Evolutionary conservation across 2,888 invertebrate genomes (phyloP), one percentile per base, ranked within the genome.

Genomic region (Drosophila hamatofila): DNA sequence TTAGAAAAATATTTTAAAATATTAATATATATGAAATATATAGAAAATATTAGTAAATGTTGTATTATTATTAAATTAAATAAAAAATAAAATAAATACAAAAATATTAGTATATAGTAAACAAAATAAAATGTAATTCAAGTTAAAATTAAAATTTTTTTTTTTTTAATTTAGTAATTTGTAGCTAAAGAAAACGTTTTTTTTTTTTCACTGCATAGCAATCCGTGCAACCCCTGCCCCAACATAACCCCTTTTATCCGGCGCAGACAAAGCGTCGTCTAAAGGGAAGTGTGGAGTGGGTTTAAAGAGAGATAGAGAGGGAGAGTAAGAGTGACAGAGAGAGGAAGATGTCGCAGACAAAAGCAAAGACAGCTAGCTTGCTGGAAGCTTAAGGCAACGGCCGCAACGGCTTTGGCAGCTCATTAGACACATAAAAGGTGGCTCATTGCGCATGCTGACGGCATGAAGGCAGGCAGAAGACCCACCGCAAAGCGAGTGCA

Each of bases 221-320:
- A 48, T 37, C 37, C 16, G 9, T 16, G 27, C 16, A 27, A 37
- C 7, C 21, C 56, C 5, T 3, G 11, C 27, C 6, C 37, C 16
- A 11, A 1, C 21, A 37, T 21, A 18, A 30, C 27, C 48, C 48
- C 48, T 48, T 48, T 37, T 30, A 58, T 81, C 72, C 54, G 60
- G 52, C 59, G 54, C 84, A 82, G 83, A 81, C 86, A 81, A 81
- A 75, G 67, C 72, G 80, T 44, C 82, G 79, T 74, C 84, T 60
- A 51, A 16, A 48, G 39, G 41, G 46, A 18, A 35, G 16, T 21
- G 5, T 11, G 35, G 14, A 35, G 16, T 11, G 27, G 16, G 49
- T 23, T n/a, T 42, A 8, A 12, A 35, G 35, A 23, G 35, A 21
- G 30, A 35, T 18, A 35, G 52, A 23, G 18, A 16, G 33, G 21